These are phyloP conservation scores for Epistrophe eligans DNA, from an alignment of 2,888 invertebrate species.

Conservation along the genomic window DNA sequence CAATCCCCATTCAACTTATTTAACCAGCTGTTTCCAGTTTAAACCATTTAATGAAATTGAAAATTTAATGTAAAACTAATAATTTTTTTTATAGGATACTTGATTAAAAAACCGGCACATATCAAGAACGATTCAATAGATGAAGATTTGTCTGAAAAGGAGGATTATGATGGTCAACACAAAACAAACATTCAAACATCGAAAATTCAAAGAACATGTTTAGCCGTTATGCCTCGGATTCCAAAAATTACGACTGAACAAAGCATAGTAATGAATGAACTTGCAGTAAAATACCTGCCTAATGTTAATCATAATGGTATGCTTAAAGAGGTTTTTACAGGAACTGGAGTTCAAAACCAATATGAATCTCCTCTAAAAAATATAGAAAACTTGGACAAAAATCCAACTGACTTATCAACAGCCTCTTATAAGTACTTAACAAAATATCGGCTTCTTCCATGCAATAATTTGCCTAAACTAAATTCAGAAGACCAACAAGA, in stretches of 20 bases:
- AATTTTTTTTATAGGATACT: not conserved
- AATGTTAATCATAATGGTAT: constrained; percentile 80
- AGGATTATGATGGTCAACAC: constrained; percentile 37
- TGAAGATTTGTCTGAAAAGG: constrained; percentile 37
- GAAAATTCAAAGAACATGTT: constrained; percentile 7
- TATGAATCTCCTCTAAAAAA: constrained; percentile 76
- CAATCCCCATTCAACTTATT: too few relatives aligned
- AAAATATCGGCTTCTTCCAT: constrained; percentile 80
- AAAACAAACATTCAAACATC: constrained; percentile 31
- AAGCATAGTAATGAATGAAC: constrained; percentile 82
- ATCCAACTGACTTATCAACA: constrained; percentile 80
- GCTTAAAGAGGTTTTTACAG: constrained; percentile 78
- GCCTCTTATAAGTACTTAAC: constrained; percentile 82
- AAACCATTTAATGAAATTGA: too few relatives aligned
- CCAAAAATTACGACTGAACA: constrained; percentile 80
- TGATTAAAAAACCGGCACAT: constrained; percentile 20
- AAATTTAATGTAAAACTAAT: too few relatives aligned
- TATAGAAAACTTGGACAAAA: constrained; percentile 79
- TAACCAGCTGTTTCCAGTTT: too few relatives aligned
- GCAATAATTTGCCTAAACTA: constrained; percentile 70
- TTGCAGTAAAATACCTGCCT: constrained; percentile 82
- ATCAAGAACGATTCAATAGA: constrained; percentile 45
- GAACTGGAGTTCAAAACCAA: constrained; percentile 19
- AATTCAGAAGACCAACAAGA: constrained; percentile 68
- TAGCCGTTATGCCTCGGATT: constrained; percentile 34